Percentiles rank a stretch among this genome's conserved stretches.
These are phyloP conservation scores for Sylvietta virens DNA, from an alignment of 2,113 vertebrate genomes.

Conservation along the genomic window DNA sequence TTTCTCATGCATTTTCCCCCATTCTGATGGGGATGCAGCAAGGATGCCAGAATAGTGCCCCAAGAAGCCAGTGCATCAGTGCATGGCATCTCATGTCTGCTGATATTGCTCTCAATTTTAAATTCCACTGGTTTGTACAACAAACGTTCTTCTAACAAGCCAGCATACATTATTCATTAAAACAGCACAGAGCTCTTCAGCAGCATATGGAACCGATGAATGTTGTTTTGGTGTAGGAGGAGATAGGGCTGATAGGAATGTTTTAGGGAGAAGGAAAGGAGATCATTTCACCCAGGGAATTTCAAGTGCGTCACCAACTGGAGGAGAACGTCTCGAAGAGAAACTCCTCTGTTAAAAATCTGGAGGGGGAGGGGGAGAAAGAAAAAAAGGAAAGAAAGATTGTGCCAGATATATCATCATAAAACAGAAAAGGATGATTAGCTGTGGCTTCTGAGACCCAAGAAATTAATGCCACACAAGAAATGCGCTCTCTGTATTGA, in stretches of 20 bases:
- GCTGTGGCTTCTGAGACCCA: neutral
- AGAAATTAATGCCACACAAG: neutral
- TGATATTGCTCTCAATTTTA: neutral
- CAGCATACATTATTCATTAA: constrained; percentile 61
- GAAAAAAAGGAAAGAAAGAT: neutral
- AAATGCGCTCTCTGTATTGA: neutral
- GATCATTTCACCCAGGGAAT: constrained; percentile 48
- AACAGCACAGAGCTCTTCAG: constrained; percentile 52
- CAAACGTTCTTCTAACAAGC: constrained; percentile 32
- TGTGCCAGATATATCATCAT: neutral
- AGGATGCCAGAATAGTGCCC: neutral
- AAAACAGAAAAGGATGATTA: neutral
- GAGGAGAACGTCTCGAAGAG: constrained; percentile 39
- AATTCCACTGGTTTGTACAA: constrained; percentile 57
- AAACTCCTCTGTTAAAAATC: constrained; percentile 54
- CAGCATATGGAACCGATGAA: constrained; percentile 63
- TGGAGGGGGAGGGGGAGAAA: neutral
- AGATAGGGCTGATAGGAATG: constrained; percentile 40
- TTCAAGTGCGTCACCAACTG: constrained; percentile 57
- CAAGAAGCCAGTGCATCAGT: neutral
- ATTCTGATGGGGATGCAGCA: neutral
- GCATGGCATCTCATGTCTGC: neutral
- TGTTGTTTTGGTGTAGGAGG: constrained; percentile 54
- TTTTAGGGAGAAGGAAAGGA: constrained; percentile 37
- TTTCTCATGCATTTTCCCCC: neutral